These are phyloP conservation scores for Heteromurus nitidus DNA, from an alignment of 2,888 invertebrate species.

Conservation along the genomic window DNA sequence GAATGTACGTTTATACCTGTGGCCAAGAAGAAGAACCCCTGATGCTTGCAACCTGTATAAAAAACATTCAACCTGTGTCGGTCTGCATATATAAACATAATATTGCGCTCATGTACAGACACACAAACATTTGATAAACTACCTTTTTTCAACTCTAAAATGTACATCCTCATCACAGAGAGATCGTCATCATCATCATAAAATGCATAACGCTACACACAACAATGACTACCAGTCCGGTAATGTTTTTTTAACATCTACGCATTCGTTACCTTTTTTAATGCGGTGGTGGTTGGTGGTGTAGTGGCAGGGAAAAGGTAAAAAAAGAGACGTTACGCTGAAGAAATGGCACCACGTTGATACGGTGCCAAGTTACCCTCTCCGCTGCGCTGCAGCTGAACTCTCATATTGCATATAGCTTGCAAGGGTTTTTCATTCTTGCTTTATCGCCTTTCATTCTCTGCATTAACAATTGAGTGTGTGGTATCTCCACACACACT, in stretches of 20 bases:
- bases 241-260: conserved; percentile 19
- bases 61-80: conserved; percentile 22
- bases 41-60: conserved; percentile 18
- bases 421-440: conserved; percentile 1
- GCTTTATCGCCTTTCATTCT: no score
- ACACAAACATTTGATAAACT: not conserved
- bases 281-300: conserved; percentile 6
- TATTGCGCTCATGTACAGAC: not conserved
- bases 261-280: not conserved
- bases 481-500: no score
- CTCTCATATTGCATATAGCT: no score
- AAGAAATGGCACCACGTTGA: conserved; percentile 31
- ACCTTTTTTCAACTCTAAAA: conserved; percentile 38
- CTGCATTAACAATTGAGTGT: no score
- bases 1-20: conserved; percentile 14
- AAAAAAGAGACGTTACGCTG: conserved; percentile 40
- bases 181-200: conserved; percentile 3
- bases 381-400: not conserved
- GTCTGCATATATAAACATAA: not conserved
- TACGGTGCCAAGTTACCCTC: conserved; percentile 51
- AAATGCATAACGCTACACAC: conserved; percentile 12
- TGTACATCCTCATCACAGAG: conserved; percentile 28
- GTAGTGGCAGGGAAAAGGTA: conserved; percentile 40
- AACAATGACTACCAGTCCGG: conserved; percentile 54
- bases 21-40: conserved; percentile 31